Conservation (phyloP, 1,140 invertebrate species). For the Pogonomyrmex californicus region DNA sequence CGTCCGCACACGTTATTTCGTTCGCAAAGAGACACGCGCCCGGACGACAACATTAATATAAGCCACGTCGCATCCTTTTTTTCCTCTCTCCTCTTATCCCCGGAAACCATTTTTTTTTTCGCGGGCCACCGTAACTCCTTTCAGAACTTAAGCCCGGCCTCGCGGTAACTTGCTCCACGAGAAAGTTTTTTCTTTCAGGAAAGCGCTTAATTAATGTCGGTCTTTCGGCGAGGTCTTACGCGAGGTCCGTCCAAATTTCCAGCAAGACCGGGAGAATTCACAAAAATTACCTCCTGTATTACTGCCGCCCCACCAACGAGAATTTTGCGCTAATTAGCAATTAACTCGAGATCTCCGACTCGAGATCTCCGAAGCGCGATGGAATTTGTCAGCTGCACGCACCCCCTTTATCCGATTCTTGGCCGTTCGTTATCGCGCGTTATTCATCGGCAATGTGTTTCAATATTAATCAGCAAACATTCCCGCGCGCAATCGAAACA, state of each 20-base stretch:
- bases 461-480: conserved; percentile 27
- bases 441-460: conserved; percentile 19
- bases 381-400: conserved; percentile 7
- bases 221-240: conserved; percentile 46
- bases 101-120: conserved; percentile 34
- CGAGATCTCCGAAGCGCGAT: neutral
- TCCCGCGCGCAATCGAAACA: conserved; percentile 12
- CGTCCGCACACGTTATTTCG: neutral
- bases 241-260: conserved; percentile 12
- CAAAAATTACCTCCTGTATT: conserved; percentile 35
- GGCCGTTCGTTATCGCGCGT: neutral
- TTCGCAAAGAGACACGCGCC: neutral
- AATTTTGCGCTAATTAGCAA: conserved; percentile 45
- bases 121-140: neutral
- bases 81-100: neutral
- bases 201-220: conserved; percentile 56
- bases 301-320: neutral
- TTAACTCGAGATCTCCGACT: too few species aligned
- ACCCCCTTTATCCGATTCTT: conserved; percentile 11
- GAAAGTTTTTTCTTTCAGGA: conserved; percentile 43
- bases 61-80: neutral
- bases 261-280: neutral
- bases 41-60: neutral
- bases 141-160: conserved; percentile 39
- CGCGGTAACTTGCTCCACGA: conserved; percentile 37